phyloP scores from a whole-genome alignment of 1,140 invertebrate species.

The Holcopasites calliopsidis region DNA sequence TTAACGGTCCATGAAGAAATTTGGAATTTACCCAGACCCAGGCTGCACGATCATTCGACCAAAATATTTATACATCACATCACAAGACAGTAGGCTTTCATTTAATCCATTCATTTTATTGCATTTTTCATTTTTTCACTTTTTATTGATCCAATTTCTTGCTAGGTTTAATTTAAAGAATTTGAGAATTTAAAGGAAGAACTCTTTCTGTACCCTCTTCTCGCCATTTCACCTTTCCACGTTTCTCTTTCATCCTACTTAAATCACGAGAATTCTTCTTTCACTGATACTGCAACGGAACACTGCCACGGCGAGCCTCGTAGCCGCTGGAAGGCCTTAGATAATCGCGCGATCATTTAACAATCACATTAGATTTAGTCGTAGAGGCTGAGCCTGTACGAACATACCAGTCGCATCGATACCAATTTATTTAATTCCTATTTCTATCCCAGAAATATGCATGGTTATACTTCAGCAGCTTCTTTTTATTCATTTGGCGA shows the following conservation, averaged over 20 bases:
- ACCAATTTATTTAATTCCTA: neutral
- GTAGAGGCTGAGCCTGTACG: slow-evolving; percentile 20
- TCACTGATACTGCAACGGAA: slow-evolving; percentile 25
- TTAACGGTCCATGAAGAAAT: neutral
- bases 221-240: too few relatives aligned
- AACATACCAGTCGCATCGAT: neutral
- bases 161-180: neutral
- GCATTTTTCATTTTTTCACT: slow-evolving; percentile 14
- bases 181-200: neutral
- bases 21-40: slow-evolving; percentile 32
- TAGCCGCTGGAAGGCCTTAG: slow-evolving; percentile 20
- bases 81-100: slow-evolving; percentile 43
- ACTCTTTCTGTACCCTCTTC: neutral
- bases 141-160: neutral
- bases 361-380: slow-evolving; percentile 15
- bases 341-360: slow-evolving; percentile 35
- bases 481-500: neutral
- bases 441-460: neutral
- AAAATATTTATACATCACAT: slow-evolving; percentile 29
- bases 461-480: neutral
- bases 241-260: neutral
- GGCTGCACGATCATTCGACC: slow-evolving; percentile 24
- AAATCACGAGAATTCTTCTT: neutral
- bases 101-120: slow-evolving; percentile 15
- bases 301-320: slow-evolving; percentile 26